These are phyloP conservation scores for Temnothorax ravouxi DNA, from an alignment of 2,888 invertebrate genomes.

Conservation along the genomic window DNA sequence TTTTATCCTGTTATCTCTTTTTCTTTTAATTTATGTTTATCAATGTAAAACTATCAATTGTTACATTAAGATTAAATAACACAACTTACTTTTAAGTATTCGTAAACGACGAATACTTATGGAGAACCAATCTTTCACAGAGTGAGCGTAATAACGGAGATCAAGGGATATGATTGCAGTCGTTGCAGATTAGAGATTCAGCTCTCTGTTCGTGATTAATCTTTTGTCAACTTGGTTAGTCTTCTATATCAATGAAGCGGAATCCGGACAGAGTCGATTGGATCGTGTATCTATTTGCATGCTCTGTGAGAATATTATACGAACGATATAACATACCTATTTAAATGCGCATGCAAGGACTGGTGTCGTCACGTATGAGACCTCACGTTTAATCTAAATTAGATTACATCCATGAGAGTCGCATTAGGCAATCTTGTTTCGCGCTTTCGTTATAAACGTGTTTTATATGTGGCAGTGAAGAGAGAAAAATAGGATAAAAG, in stretches of 20 bases:
- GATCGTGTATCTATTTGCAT: slow-evolving; percentile 15
- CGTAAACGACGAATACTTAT: not conserved
- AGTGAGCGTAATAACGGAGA: slow-evolving; percentile 40
- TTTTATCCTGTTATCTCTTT: slow-evolving; percentile 13
- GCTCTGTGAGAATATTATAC: slow-evolving; percentile 24
- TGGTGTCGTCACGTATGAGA: not conserved
- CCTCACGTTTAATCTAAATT: slow-evolving; percentile 27
- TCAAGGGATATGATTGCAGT: slow-evolving; percentile 15
- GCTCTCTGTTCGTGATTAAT: slow-evolving; percentile 36
- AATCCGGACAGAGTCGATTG: slow-evolving; percentile 25
- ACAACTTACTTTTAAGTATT: not conserved
- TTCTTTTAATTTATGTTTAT: not conserved
- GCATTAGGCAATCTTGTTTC: slow-evolving; percentile 13
- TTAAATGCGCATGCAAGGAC: slow-evolving; percentile 28
- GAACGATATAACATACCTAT: slow-evolving; percentile 13
- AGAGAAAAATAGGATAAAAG: not conserved
- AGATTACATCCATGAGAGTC: not conserved
- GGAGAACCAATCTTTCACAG: not conserved
- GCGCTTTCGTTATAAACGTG: not conserved
- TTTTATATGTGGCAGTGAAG: not conserved
- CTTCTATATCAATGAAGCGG: slow-evolving; percentile 15
- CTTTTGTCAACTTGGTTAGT: slow-evolving; percentile 35
- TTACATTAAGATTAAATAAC: slow-evolving; percentile 5
- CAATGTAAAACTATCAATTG: not conserved
- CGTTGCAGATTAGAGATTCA: slow-evolving; percentile 6